Evolutionary conservation across 1,140 invertebrate genomes (phyloP).

Genomic region (Drosophila nebulosa): DNA sequence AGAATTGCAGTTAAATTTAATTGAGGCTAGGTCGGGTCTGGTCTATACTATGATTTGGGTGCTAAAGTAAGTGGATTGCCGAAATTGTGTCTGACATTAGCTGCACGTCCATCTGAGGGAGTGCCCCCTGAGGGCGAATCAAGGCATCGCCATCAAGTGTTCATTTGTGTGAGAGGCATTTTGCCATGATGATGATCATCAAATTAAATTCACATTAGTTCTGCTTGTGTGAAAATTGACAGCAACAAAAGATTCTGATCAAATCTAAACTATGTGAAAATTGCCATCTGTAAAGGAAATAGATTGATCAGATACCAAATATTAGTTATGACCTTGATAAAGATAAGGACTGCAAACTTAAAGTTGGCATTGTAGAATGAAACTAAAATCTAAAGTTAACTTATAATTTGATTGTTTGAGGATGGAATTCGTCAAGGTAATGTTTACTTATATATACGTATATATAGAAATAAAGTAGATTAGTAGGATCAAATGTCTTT

Average conservation of each 20-base stretch:
- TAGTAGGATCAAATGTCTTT: too few species aligned
- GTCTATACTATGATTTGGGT: slow-evolving; percentile 30
- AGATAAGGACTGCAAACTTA: too few species aligned
- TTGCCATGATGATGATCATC: slow-evolving; percentile 31
- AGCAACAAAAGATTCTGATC: background rate
- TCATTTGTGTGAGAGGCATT: slow-evolving; percentile 27
- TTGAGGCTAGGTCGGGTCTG: slow-evolving; percentile 16
- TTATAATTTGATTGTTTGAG: too few species aligned
- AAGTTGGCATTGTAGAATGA: too few species aligned
- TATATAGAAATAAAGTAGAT: too few species aligned
- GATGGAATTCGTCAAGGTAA: too few species aligned
- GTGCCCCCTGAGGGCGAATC: slow-evolving; percentile 39
- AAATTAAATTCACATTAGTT: slow-evolving; percentile 64
- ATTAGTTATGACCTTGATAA: background rate
- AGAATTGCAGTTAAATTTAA: slow-evolving; percentile 54
- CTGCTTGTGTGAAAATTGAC: background rate
- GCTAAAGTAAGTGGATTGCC: slow-evolving; percentile 14
- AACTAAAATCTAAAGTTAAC: background rate
- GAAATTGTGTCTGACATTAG: slow-evolving; percentile 53
- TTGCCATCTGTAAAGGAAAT: background rate
- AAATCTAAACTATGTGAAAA: slow-evolving; percentile 19
- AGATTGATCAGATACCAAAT: background rate
- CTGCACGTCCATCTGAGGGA: slow-evolving; percentile 31
- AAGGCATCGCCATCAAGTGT: slow-evolving; percentile 51
- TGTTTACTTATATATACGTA: too few species aligned